phyloP scores from a whole-genome alignment of 2,113 vertebrate genomes.

The Oxygymnocypris stewartii region DNA sequence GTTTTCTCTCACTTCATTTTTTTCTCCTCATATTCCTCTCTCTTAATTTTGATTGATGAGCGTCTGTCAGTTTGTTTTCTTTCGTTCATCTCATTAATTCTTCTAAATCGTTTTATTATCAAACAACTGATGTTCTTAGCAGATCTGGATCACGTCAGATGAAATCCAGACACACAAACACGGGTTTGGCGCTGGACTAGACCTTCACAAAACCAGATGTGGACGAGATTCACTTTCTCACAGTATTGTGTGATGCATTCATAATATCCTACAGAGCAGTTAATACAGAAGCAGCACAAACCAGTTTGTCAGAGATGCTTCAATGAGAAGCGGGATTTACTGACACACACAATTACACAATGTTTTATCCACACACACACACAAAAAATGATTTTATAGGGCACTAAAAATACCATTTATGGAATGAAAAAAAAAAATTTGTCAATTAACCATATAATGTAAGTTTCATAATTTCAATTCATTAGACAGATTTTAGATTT shows the following conservation, averaged over 20 bases:
- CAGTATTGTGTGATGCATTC: not conserved
- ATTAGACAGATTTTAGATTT: no score
- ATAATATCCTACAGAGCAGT: not conserved
- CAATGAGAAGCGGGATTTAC: not conserved
- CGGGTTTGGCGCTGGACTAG: not conserved
- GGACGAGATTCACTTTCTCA: not conserved
- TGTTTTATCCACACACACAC: no score
- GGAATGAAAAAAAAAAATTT: no score
- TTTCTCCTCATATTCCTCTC: not conserved
- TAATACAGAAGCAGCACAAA: not conserved
- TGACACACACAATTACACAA: no score
- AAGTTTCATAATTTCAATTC: no score
- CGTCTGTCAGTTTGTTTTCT: not conserved
- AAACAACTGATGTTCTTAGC: not conserved
- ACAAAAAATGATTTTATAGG: no score
- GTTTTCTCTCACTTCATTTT: not conserved
- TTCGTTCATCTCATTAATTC: slow-evolving; percentile 6
- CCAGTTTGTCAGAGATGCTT: not conserved
- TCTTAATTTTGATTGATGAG: not conserved
- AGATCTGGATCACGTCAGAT: not conserved
- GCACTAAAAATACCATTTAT: no score
- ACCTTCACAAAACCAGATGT: not conserved
- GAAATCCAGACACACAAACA: not conserved
- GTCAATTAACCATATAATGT: no score
- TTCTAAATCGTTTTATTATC: not conserved